Evolutionary conservation across 92 coral and sea anemone species (phyloP).

Genomic region (Anthopleura xanthogrammica): DNA sequence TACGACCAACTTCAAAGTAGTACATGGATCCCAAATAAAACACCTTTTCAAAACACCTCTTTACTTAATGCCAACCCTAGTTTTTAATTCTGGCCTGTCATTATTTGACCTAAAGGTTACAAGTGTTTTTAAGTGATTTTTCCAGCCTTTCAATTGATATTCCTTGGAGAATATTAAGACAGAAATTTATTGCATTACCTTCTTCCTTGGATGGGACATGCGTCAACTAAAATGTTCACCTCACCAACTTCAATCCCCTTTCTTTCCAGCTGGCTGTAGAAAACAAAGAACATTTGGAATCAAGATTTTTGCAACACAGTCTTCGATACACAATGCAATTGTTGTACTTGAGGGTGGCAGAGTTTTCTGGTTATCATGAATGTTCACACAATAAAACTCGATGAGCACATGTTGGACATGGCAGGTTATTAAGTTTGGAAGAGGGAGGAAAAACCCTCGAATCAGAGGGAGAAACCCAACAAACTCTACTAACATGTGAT

Average conservation of each 20-base stretch:
- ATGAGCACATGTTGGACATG: background rate
- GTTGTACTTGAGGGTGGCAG: background rate
- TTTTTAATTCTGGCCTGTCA: too few species aligned
- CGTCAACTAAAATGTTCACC: slow-evolving; percentile 70
- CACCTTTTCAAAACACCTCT: too few species aligned
- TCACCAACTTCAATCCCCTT: slow-evolving; percentile 85
- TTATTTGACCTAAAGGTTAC: too few species aligned
- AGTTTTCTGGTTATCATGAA: background rate
- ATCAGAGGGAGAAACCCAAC: too few species aligned
- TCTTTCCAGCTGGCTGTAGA: slow-evolving; percentile 68
- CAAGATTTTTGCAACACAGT: background rate
- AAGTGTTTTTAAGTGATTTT: too few species aligned
- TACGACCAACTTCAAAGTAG: too few species aligned
- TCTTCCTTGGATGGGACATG: slow-evolving; percentile 88
- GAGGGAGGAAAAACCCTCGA: background rate
- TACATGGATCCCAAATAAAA: too few species aligned
- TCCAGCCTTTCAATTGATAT: background rate
- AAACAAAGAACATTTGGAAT: background rate
- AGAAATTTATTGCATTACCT: slow-evolving; percentile 41
- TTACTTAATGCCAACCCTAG: too few species aligned
- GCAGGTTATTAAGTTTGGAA: background rate
- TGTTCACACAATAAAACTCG: too few species aligned
- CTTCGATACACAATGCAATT: too few species aligned
- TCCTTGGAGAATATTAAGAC: background rate
- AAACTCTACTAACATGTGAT: too few species aligned